Evolutionary conservation across 2,113 vertebrate genomes (phyloP).

Genomic region (Psettodes erumei): DNA sequence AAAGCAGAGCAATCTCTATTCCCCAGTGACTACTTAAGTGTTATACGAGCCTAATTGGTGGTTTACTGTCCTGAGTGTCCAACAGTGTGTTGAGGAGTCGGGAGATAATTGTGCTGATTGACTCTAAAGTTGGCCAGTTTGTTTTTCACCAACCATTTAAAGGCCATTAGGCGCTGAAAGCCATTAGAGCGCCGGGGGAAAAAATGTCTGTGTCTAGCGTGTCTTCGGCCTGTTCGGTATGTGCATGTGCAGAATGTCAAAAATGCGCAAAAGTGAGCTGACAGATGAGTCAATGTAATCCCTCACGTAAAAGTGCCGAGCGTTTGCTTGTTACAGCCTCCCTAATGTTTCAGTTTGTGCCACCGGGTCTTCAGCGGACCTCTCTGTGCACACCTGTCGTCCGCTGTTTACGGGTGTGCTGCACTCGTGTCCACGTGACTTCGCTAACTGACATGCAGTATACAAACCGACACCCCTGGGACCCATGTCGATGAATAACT

Average conservation of each 20-base stretch:
- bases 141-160: constrained; percentile 58
- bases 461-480: too few species aligned
- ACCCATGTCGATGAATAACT: too few species aligned
- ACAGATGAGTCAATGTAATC: not conserved
- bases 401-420: too few species aligned
- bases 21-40: constrained; percentile 30
- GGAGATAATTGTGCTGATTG: constrained; percentile 58
- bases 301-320: not conserved
- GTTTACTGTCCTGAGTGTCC: constrained; percentile 38
- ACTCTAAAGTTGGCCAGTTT: constrained; percentile 36
- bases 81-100: constrained; percentile 3
- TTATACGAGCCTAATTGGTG: constrained; percentile 53
- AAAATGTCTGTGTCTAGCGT: constrained; percentile 4
- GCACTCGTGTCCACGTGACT: too few species aligned
- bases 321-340: not conserved
- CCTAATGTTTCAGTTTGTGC: too few species aligned
- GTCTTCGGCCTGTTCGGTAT: not conserved
- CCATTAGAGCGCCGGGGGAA: constrained; percentile 26
- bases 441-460: too few species aligned
- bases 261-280: not conserved
- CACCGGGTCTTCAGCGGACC: too few species aligned
- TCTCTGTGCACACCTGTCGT: too few species aligned
- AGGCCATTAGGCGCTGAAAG: constrained; percentile 43
- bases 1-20: constrained; percentile 44
- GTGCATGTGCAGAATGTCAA: not conserved